Percentiles rank a stretch among this genome's conserved stretches.
Conservation (phyloP, 2,888 invertebrate species). For the Herminia tarsipennalis region DNA sequence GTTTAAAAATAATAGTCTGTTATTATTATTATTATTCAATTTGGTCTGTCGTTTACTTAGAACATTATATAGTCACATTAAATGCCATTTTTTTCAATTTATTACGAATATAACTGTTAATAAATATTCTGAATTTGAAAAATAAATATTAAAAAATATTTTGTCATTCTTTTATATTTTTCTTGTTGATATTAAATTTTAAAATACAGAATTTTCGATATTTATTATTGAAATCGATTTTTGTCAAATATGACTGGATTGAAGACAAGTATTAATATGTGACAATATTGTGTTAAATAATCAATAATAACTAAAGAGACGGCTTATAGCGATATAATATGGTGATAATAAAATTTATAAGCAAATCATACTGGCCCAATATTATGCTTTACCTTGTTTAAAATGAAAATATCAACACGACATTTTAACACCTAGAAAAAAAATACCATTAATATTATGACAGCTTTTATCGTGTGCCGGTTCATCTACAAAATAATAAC, state of each 20-base stretch:
- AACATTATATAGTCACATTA: too few species aligned
- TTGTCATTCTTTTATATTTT: background rate
- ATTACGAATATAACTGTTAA: too few species aligned
- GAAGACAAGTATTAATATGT: background rate
- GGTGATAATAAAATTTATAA: background rate
- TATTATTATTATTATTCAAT: too few species aligned
- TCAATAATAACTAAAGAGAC: background rate
- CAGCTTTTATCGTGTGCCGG: too few species aligned
- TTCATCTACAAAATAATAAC: too few species aligned
- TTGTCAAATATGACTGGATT: background rate
- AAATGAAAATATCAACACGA: background rate
- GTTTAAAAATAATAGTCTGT: background rate
- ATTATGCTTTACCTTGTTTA: background rate
- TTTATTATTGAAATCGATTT: background rate
- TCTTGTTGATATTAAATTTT: background rate
- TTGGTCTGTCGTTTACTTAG: too few species aligned
- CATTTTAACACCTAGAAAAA: too few species aligned
- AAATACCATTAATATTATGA: too few species aligned
- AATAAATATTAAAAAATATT: background rate
- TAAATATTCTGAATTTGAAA: too few species aligned
- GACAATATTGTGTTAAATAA: conserved; percentile 1
- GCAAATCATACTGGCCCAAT: background rate
- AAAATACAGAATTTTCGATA: background rate
- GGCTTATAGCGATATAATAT: background rate
- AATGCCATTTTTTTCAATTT: too few species aligned